Evolutionary conservation across 1,140 invertebrate species (phyloP), one percentile per base, ranked within the genome.

Genomic region (Laupala kohalensis): DNA sequence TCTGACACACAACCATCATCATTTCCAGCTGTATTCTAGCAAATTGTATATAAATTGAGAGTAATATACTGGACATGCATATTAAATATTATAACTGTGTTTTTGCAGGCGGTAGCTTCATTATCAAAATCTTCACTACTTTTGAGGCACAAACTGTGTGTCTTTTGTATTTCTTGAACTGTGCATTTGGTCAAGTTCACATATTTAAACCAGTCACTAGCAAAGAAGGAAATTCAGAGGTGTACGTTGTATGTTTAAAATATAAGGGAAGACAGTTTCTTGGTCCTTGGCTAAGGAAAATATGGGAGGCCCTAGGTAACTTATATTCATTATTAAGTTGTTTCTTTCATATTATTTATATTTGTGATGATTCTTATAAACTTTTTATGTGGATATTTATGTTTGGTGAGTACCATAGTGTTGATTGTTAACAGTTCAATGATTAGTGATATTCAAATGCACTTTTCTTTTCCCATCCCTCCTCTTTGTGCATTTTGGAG

Each of bases 41-140:
- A n/a, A n/a, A n/a, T n/a, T n/a, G n/a, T n/a, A n/a, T n/a, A n/a
- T n/a, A n/a, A n/a, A n/a, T n/a, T n/a, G n/a, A n/a, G n/a, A n/a
- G n/a, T n/a, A n/a, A n/a, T n/a, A n/a, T n/a, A n/a, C n/a, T n/a
- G n/a, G n/a, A n/a, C n/a, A n/a, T n/a, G n/a, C n/a, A n/a, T n/a
- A n/a, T 53, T 53, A 53, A 9, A 4, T 53, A 4, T 53, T 53
- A 2, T 19, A 1, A 53, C 19, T 64, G 73, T 73, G 24, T 64
- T 6, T 26, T 83, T 83, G 73, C 78, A 86, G 88, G 87, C 71
- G 95, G 95, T 3, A 87, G 82, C 74, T 88, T 97, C 72, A 82
- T 98, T 0, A 77, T 97, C n/a, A 98, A 98, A 83, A 87, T 95
- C 75, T 98, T 98, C 77, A 98, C 95, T 2, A 85, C 91, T 66